Evolutionary conservation across 2,888 invertebrate genomes (phyloP), one percentile per base, ranked within the genome.

Genomic region (Lycocerus yunnanus): DNA sequence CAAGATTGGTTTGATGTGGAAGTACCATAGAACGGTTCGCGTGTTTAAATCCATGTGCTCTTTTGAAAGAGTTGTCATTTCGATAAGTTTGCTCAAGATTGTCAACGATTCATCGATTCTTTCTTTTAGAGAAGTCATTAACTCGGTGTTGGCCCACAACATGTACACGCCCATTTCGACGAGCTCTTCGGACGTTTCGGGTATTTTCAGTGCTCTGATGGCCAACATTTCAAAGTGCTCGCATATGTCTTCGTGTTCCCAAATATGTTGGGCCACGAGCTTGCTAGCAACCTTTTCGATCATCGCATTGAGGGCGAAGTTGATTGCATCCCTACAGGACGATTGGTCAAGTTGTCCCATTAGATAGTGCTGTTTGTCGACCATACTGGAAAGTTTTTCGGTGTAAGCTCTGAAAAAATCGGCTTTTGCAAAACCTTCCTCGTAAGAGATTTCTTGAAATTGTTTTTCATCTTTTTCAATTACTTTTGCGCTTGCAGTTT

Each of bases 21-120:
- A 90, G 1, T 96, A 87, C 97, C 97, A 97, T 80, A 93, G 93
- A 0, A 97, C 92, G 0, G 96, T 95, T 61, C 88, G 90, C n/a
- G 94, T 92, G 83, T 97, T 97, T 2, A 95, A 88, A 68, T 91
- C 90, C 60, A 96, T 91, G 82, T 97, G 96, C 65, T 94, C 92
- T 18, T 90, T 88, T 5, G 91, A 89, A 80, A 97, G 89, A 69
- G 92, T 90, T 6, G 94, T 94, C 85, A 95, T 91, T 82, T 95
- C 95, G 78, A 96, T 90, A 8, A 97, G 88, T 78, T 90, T 89
- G 1, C 92, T 91, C 80, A 93, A 90, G 80, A 92, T 90, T 79
- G 89, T 88, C 13, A 95, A 86, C 81, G 93, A 92, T 16, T 88
- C 87, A 73, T 91, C 88, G 74, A 97, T 95, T 81, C 93, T 90